Conservation (phyloP, 2,888 invertebrate genomes). For the Mantis religiosa region DNA sequence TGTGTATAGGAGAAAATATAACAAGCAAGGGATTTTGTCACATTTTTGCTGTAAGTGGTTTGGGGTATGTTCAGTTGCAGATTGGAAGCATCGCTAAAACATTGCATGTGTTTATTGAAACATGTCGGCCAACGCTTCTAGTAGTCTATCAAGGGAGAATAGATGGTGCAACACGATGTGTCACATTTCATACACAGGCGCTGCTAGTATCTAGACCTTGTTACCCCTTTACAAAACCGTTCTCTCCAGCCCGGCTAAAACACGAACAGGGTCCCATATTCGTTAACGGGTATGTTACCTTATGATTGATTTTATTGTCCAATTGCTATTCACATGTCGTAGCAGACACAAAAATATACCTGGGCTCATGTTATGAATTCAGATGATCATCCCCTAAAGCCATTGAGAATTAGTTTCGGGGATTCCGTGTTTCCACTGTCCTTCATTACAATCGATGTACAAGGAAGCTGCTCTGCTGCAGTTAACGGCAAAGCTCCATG, state of each 20-base stretch:
- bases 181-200: not conserved
- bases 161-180: not conserved
- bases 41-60: not conserved
- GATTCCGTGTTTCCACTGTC: not conserved
- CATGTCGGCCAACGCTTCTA: not conserved
- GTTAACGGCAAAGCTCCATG: not conserved
- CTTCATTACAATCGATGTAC: not conserved
- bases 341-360: not conserved
- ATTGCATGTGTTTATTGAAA: not conserved
- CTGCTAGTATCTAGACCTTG: not conserved
- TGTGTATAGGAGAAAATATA: not conserved
- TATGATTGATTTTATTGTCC: constrained; percentile 8
- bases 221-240: not conserved
- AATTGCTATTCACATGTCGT: constrained; percentile 2
- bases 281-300: not conserved
- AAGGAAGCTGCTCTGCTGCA: not conserved
- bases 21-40: not conserved
- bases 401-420: not conserved
- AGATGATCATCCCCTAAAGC: not conserved
- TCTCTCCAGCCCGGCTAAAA: not conserved
- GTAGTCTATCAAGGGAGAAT: not conserved
- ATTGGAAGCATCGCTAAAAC: not conserved
- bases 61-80: not conserved
- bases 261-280: not conserved
- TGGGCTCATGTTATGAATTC: not conserved